Evolutionary conservation across 1,140 invertebrate species (phyloP).

Genomic region (Parasteatoda tepidariorum): DNA sequence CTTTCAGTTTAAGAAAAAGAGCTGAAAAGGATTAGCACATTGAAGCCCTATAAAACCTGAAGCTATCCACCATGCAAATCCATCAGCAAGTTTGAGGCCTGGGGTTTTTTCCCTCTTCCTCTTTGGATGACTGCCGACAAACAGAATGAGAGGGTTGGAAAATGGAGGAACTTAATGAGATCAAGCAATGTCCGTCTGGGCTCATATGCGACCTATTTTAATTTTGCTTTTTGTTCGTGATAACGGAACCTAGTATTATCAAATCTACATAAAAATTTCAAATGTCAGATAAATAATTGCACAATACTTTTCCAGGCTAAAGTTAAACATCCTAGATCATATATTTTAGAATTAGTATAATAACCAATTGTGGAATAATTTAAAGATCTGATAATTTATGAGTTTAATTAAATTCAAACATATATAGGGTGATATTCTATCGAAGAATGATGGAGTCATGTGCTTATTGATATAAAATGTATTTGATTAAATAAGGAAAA

Average conservation of each 20-base stretch:
- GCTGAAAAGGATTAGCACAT: too few species aligned
- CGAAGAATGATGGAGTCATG: too few species aligned
- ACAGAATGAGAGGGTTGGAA: not conserved
- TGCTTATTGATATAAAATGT: too few species aligned
- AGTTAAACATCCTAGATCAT: too few species aligned
- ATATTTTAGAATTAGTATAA: too few species aligned
- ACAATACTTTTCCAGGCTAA: too few species aligned
- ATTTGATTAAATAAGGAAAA: too few species aligned
- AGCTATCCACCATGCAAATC: not conserved
- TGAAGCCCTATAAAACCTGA: slow-evolving; percentile 30
- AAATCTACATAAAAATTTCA: slow-evolving; percentile 29
- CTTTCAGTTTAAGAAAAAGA: too few species aligned
- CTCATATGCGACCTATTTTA: not conserved
- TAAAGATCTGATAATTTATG: too few species aligned
- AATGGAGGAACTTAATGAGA: slow-evolving; percentile 29
- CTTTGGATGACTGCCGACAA: slow-evolving; percentile 16
- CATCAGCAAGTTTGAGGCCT: not conserved
- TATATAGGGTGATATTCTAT: too few species aligned
- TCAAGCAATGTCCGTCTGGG: slow-evolving; percentile 26
- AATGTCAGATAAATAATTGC: slow-evolving; percentile 32
- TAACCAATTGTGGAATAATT: too few species aligned
- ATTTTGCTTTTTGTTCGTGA: not conserved
- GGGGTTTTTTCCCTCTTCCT: not conserved
- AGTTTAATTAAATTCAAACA: too few species aligned
- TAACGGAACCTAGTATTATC: not conserved